phyloP scores from a whole-genome alignment of 2,888 invertebrate genomes.

The Rutpela maculata region DNA sequence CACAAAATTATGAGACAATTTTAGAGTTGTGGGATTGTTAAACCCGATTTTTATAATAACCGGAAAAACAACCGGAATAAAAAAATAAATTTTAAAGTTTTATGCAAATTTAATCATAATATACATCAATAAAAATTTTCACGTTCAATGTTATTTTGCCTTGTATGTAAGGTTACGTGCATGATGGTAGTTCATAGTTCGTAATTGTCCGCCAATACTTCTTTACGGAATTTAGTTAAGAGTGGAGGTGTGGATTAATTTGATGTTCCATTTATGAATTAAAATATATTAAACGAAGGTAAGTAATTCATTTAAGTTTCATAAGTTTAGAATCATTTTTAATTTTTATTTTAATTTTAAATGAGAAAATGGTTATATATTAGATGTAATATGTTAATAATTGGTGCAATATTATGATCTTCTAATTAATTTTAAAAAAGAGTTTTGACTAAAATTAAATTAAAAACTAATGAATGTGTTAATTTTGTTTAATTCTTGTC shows the following conservation, averaged over 20 bases:
- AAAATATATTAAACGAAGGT: background rate
- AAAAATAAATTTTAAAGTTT: background rate
- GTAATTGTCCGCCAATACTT: constrained; percentile 14
- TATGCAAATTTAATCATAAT: constrained; percentile 25
- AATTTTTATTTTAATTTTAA: no score
- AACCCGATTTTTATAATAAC: no score
- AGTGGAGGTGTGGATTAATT: background rate
- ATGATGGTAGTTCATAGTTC: constrained; percentile 23
- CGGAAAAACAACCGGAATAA: background rate
- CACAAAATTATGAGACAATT: no score
- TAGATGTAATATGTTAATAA: background rate
- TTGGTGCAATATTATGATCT: background rate
- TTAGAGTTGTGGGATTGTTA: no score
- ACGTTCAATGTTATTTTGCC: constrained; percentile 42
- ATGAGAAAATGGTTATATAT: no score
- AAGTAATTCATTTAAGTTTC: background rate
- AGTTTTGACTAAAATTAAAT: background rate
- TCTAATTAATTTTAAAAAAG: background rate
- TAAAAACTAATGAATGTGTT: no score
- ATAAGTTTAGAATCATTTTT: background rate
- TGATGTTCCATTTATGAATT: background rate
- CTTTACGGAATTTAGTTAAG: background rate
- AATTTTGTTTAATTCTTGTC: no score
- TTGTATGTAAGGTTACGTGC: constrained; percentile 8
- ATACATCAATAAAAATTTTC: constrained; percentile 40